A percentile compares a stretch with the other conserved stretches of the same genome.
Evolutionary conservation across 2,113 vertebrate species (phyloP).

Genomic region (Cyrtonyx montezumae): DNA sequence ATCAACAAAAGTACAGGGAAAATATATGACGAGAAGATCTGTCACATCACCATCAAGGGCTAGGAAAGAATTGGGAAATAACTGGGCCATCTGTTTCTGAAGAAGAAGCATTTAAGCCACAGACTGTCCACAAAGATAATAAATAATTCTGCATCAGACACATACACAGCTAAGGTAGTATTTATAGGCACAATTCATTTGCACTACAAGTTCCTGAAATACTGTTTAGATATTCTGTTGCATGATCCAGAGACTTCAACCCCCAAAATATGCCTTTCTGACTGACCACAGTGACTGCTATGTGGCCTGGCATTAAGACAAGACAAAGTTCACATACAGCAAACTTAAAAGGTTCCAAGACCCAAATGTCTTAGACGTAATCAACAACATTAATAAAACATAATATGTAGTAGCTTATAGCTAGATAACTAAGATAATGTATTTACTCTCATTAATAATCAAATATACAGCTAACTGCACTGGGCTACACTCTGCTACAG

Average conservation of each 20-base stretch:
- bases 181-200: background rate
- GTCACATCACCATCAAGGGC: background rate
- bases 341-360: background rate
- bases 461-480: background rate
- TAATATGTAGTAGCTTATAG: background rate
- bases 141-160: background rate
- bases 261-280: background rate
- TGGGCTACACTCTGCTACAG: background rate
- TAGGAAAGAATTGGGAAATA: background rate
- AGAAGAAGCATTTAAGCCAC: background rate
- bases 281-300: background rate
- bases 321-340: background rate
- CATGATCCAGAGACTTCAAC: background rate
- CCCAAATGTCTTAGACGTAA: background rate
- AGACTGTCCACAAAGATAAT: background rate
- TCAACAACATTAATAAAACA: background rate
- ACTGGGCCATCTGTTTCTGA: background rate
- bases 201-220: background rate
- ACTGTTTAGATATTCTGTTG: background rate
- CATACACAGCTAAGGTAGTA: background rate
- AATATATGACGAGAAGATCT: background rate
- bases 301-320: background rate
- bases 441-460: background rate
- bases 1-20: background rate
- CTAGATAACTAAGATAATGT: background rate